These are phyloP conservation scores for Aplysia californica DNA, from an alignment of 1,140 invertebrate genomes.

Conservation along the genomic window DNA sequence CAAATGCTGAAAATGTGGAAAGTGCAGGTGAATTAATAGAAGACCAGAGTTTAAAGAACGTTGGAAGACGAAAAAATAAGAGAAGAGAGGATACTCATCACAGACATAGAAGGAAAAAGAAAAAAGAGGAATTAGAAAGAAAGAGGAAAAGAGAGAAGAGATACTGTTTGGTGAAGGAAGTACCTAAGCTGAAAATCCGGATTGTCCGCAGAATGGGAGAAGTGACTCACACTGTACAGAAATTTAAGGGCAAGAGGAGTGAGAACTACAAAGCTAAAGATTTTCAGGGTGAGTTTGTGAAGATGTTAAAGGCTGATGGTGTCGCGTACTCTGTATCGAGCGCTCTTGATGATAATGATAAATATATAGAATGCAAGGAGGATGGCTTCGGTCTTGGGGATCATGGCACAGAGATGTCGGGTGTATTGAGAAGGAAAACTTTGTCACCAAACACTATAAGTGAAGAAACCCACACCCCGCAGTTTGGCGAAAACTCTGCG, in stretches of 20 bases:
- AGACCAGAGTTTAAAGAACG: neutral
- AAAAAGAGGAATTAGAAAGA: neutral
- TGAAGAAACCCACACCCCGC: too few species aligned
- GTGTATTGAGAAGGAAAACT: too few species aligned
- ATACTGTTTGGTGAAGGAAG: neutral
- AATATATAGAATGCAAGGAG: too few species aligned
- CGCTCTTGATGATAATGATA: too few species aligned
- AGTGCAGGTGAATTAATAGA: neutral
- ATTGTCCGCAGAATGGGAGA: slow-evolving; percentile 6
- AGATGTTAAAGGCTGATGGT: neutral
- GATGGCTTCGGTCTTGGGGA: too few species aligned
- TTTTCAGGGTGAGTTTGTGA: slow-evolving; percentile 24
- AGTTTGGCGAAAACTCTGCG: too few species aligned
- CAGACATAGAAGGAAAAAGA: neutral
- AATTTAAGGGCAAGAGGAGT: neutral
- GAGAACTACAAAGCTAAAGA: neutral
- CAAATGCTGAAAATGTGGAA: neutral
- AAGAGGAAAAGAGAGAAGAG: neutral
- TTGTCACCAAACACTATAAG: too few species aligned
- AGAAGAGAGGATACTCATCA: neutral
- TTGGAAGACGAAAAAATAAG: neutral
- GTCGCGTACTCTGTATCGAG: too few species aligned
- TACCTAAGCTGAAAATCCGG: slow-evolving; percentile 11
- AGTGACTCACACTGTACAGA: too few species aligned
- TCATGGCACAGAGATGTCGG: too few species aligned